Conservation (phyloP, 2,888 invertebrate genomes). For the Archips xylosteana region DNA sequence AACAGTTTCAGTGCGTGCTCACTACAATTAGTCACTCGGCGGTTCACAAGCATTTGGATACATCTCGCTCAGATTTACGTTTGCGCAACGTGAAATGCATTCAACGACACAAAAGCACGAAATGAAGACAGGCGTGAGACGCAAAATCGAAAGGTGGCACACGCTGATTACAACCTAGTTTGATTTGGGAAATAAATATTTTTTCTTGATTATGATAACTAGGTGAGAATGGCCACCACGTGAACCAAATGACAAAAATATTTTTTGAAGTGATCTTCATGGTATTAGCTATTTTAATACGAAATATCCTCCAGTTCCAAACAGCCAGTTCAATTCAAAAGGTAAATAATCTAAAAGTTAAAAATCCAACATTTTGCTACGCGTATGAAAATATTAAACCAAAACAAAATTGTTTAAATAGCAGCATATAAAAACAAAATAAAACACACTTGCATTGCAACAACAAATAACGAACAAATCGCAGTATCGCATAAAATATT, state of each 20-base stretch:
- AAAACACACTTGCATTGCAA: slow-evolving; percentile 1
- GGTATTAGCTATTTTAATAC: neutral
- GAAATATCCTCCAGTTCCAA: neutral
- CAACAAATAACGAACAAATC: neutral
- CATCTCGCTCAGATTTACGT: slow-evolving; percentile 22
- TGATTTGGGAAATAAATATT: neutral
- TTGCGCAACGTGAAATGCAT: slow-evolving; percentile 36
- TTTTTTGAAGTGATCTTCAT: too few species aligned
- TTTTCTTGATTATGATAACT: neutral
- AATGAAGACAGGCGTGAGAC: neutral
- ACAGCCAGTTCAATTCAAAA: neutral
- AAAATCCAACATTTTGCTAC: neutral
- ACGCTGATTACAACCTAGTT: neutral
- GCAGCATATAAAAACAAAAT: neutral
- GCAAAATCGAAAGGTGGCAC: neutral
- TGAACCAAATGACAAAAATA: too few species aligned
- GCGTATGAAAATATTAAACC: neutral
- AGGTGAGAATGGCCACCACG: too few species aligned
- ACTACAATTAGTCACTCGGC: slow-evolving; percentile 20
- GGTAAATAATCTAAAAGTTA: neutral
- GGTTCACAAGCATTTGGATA: slow-evolving; percentile 4
- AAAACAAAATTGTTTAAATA: neutral
- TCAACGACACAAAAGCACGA: slow-evolving; percentile 24
- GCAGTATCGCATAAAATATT: slow-evolving; percentile 1
- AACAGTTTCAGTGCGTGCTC: slow-evolving; percentile 33